Evolutionary conservation across 2,797 vertebrate genomes (phyloP).

Genomic region (Amblyopsis hoosieri): DNA sequence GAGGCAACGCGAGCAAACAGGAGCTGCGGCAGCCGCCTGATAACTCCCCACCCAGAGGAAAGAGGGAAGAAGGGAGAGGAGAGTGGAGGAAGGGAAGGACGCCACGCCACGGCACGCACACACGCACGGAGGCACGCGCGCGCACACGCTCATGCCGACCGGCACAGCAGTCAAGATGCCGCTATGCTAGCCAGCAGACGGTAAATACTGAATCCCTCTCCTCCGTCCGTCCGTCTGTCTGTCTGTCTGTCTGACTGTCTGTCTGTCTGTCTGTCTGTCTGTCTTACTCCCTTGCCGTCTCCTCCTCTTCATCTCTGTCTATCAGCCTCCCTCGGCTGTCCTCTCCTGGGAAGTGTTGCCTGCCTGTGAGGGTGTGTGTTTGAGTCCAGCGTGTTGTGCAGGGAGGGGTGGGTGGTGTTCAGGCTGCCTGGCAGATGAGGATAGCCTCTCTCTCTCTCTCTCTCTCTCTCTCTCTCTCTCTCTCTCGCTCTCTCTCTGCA

Average conservation of each 20-base stretch:
- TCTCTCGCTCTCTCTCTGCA: slow-evolving; percentile 44
- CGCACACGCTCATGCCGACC: too few relatives aligned
- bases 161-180: slow-evolving; percentile 68
- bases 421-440: too few relatives aligned
- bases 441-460: slow-evolving; percentile 32
- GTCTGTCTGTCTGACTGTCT: not conserved
- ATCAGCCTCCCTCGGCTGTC: too few relatives aligned
- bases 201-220: slow-evolving; percentile 61
- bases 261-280: not conserved
- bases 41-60: slow-evolving; percentile 80
- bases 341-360: too few relatives aligned
- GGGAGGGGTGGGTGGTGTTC: too few relatives aligned
- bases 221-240: too few relatives aligned
- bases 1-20: slow-evolving; percentile 25
- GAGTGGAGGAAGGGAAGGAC: slow-evolving; percentile 60
- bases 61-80: slow-evolving; percentile 63
- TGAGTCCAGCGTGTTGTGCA: too few relatives aligned
- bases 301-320: too few relatives aligned
- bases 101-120: slow-evolving; percentile 41
- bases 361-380: too few relatives aligned
- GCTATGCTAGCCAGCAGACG: slow-evolving; percentile 64
- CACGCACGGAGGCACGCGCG: too few relatives aligned
- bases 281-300: too few relatives aligned
- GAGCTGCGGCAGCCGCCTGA: slow-evolving; percentile 73
- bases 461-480: slow-evolving; percentile 28